Base-by-base conservation (phyloP, 2,888 invertebrate species). In the Antitype chi region DNA sequence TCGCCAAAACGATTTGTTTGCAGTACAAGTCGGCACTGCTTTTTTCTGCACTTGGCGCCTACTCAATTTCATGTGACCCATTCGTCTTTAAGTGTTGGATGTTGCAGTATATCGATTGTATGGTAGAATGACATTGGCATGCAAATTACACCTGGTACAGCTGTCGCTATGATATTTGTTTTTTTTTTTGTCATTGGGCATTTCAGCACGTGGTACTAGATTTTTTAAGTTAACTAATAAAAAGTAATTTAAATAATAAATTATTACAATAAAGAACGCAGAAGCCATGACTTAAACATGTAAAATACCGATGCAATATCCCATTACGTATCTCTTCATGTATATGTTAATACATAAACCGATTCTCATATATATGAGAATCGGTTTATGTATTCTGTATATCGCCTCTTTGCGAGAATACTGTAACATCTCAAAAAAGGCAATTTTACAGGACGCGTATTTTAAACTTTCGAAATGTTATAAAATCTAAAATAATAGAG, bases 31-130 rank as follows among this genome's bases (percentile, higher is more conserved):
- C 13, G 32, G 28, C 25, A 70, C 32, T 32, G 47, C 2, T 66
- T 80, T 73, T 75, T 76, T 72, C 49, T 52, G 62, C 64, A 53
- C 11, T 81, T 87, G 86, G 87, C 86, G 84, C 75, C 77, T 76
- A 66, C 69, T 84, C 86, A 84, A 81, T 80, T 78, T 64, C 70
- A 74, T 43, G 57, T 81, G 79, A 83, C 81, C 76, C 13, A 73
- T 78, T 83, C 69, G 85, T 74, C 76, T 79, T 66, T 76, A 69
- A 32, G 13, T 70, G 32, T 63, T 72, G 55, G 38, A 9, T 70
- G 66, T 66, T 72, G 62, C 66, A 38, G 53, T 62, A 47, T 69
- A 69, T 70, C 28, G 82, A 85, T 72, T 69, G n/a, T 69, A 20
- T 68, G 13, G 25, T 20, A 47, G n/a, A 64, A 38, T 68, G 52